Percentiles rank a stretch among this genome's conserved stretches.
Conservation (phyloP, 2,888 invertebrate genomes). For the Nyleta sp. region DNA sequence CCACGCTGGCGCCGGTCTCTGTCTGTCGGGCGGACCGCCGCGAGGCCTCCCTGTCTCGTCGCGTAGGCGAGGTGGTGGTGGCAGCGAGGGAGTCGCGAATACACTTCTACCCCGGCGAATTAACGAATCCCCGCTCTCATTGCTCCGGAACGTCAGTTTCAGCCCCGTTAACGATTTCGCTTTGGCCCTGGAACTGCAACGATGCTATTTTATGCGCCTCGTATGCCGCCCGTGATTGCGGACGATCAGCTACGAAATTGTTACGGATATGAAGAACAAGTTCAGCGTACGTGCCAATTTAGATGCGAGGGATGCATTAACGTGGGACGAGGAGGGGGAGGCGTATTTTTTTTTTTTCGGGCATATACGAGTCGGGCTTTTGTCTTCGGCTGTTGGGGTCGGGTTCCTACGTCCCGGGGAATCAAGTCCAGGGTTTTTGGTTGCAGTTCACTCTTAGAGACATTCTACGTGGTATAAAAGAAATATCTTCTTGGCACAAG, state of each 20-base stretch:
- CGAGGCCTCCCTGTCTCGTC: background rate
- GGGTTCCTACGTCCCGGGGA: too few species aligned
- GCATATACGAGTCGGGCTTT: slow-evolving; percentile 8
- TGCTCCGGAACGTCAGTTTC: slow-evolving; percentile 69
- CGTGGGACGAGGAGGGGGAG: slow-evolving; percentile 1
- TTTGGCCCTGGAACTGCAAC: slow-evolving; percentile 54
- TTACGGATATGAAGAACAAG: slow-evolving; percentile 57
- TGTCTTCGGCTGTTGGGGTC: slow-evolving; percentile 1
- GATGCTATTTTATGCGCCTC: slow-evolving; percentile 38
- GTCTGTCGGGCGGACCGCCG: background rate
- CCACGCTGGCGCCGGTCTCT: slow-evolving; percentile 5
- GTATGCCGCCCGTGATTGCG: slow-evolving; percentile 54
- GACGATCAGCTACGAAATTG: slow-evolving; percentile 59
- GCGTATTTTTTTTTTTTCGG: background rate
- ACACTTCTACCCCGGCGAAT: slow-evolving; percentile 69
- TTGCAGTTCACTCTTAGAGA: too few species aligned
- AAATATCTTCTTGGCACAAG: too few species aligned
- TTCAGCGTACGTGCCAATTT: slow-evolving; percentile 50
- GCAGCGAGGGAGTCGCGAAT: slow-evolving; percentile 55
- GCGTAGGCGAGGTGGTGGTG: slow-evolving; percentile 39
- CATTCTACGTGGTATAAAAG: too few species aligned
- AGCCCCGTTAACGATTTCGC: slow-evolving; percentile 65
- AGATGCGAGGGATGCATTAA: slow-evolving; percentile 30
- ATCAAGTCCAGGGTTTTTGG: too few species aligned
- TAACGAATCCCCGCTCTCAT: slow-evolving; percentile 72